Percentiles rank a stretch among this genome's conserved stretches.
Conservation (phyloP, 2,888 invertebrate genomes). For the Drosophila nr. perissopoda region DNA sequence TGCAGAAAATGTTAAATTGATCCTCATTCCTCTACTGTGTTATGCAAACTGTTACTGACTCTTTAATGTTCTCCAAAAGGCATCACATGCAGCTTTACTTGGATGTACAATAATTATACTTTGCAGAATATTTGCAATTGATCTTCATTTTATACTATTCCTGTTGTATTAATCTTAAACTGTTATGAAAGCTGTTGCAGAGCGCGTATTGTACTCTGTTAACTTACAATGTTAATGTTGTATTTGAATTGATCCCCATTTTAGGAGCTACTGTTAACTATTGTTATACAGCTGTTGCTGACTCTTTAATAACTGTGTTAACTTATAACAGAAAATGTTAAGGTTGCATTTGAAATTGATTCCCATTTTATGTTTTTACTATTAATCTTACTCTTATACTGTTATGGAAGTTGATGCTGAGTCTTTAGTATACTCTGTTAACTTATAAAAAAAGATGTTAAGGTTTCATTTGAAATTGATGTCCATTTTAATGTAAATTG, state of each 20-base stretch:
- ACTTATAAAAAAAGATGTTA: neutral
- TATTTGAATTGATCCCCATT: too few relatives aligned
- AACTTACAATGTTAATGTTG: neutral
- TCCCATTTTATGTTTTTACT: neutral
- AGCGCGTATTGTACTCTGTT: neutral
- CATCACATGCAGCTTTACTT: neutral
- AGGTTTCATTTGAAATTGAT: neutral
- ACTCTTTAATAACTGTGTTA: too few relatives aligned
- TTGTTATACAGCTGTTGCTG: too few relatives aligned
- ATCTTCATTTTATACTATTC: neutral
- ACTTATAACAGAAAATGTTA: too few relatives aligned
- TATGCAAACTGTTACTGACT: neutral
- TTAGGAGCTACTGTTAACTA: too few relatives aligned
- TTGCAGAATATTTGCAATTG: neutral
- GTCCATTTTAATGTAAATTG: neutral
- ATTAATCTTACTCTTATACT: neutral
- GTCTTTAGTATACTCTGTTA: neutral
- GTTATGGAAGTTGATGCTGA: neutral
- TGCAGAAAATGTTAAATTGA: neutral
- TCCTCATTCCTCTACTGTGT: neutral
- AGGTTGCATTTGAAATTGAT: too few relatives aligned
- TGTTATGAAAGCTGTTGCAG: neutral
- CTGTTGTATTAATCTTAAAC: neutral
- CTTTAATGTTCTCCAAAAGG: neutral
- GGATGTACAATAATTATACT: neutral